Conservation (phyloP, 2,113 vertebrate species). For the Nematolebias whitei region DNA sequence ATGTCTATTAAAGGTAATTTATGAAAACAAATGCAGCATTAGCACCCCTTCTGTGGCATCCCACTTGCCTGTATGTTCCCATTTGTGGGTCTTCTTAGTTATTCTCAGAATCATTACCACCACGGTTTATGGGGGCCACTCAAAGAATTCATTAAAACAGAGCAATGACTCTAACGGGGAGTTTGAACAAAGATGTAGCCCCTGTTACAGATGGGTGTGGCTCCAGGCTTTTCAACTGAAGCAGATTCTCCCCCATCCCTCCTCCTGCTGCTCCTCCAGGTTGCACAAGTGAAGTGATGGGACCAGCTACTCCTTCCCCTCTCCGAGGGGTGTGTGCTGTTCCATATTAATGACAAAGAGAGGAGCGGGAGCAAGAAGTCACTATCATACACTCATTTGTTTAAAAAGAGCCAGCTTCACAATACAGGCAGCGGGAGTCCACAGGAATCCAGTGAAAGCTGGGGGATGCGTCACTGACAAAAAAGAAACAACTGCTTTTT, state of each 20-base stretch:
- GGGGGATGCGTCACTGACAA: conserved; percentile 75
- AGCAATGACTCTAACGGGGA: conserved; percentile 60
- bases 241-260: conserved; percentile 29
- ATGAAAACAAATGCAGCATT: conserved; percentile 50
- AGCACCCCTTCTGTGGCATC: conserved; percentile 37
- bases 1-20: conserved; percentile 45
- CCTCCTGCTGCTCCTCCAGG: conserved; percentile 51
- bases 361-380: conserved; percentile 73
- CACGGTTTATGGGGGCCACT: conserved; percentile 60
- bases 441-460: conserved; percentile 69
- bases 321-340: conserved; percentile 73
- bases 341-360: conserved; percentile 79
- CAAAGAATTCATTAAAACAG: conserved; percentile 65
- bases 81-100: conserved; percentile 31
- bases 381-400: conserved; percentile 77
- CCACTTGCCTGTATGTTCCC: conserved; percentile 22
- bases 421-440: conserved; percentile 76
- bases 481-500: conserved; percentile 71
- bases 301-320: conserved; percentile 59
- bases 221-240: conserved; percentile 75
- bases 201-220: conserved; percentile 68
- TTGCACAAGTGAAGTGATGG: conserved; percentile 61
- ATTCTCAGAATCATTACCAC: conserved; percentile 54
- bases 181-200: conserved; percentile 71
- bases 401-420: conserved; percentile 73